These are phyloP conservation scores for Cepphus grylle DNA, from an alignment of 2,113 vertebrate genomes.

Conservation along the genomic window DNA sequence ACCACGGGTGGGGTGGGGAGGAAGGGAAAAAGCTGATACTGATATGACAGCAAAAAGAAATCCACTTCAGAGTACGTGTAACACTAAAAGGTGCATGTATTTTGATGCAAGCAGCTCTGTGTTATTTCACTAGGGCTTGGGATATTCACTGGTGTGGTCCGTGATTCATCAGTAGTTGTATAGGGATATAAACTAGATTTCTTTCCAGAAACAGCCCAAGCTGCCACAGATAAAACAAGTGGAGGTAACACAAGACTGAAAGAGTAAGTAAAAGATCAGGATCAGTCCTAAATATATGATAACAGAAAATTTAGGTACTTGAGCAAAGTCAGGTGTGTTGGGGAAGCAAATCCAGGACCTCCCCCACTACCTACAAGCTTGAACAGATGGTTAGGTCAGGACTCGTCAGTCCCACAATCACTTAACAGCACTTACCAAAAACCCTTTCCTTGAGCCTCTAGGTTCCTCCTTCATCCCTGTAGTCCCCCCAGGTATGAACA, in stretches of 20 bases:
- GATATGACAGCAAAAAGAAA: not conserved
- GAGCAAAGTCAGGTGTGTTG: not conserved
- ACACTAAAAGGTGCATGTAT: not conserved
- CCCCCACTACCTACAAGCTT: fast-evolving
- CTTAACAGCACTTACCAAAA: not conserved
- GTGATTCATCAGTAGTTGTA: not conserved
- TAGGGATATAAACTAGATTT: not conserved
- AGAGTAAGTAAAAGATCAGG: not conserved
- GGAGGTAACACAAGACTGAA: not conserved
- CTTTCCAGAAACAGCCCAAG: not conserved
- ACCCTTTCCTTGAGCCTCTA: not conserved
- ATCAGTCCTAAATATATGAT: not conserved
- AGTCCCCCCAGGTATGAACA: not conserved
- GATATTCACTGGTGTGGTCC: not conserved
- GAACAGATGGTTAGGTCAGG: not conserved
- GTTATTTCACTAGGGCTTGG: not conserved
- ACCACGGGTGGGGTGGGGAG: fast-evolving
- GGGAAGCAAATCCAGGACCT: not conserved
- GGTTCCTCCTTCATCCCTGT: not conserved
- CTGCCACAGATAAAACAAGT: not conserved
- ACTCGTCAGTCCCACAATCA: not conserved
- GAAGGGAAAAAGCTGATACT: not conserved
- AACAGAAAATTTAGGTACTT: not conserved
- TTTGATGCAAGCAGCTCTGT: not conserved
- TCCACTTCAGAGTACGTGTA: not conserved